These are phyloP conservation scores for Zygaena filipendulae DNA, from an alignment of 2,888 invertebrate genomes.

Conservation along the genomic window DNA sequence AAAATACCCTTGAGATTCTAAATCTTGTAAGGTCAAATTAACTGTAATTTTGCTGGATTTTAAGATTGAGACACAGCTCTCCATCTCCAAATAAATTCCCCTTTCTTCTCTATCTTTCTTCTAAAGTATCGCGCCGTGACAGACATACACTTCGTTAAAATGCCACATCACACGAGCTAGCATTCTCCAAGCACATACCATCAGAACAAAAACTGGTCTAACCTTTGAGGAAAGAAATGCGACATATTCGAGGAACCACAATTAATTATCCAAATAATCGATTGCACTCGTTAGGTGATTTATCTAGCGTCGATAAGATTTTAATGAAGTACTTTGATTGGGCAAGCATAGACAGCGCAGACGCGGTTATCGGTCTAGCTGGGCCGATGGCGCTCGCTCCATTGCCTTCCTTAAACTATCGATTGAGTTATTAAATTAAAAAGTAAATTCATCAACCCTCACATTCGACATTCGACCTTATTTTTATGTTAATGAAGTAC, in stretches of 20 bases:
- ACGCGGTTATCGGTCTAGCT: constrained; percentile 51
- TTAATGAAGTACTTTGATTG: constrained; percentile 70
- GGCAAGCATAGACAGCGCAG: constrained; percentile 52
- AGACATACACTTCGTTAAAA: no score
- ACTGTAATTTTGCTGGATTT: no score
- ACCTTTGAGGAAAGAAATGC: constrained; percentile 48
- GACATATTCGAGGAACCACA: constrained; percentile 55
- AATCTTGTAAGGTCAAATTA: no score
- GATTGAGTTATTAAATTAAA: constrained; percentile 67
- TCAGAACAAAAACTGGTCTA: no score
- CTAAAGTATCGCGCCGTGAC: no score
- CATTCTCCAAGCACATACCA: no score
- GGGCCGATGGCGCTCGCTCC: constrained; percentile 50
- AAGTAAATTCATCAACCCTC: constrained; percentile 29
- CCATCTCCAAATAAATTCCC: no score
- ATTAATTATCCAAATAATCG: constrained; percentile 68
- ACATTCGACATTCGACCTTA: constrained; percentile 32
- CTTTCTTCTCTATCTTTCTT: no score
- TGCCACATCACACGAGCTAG: no score
- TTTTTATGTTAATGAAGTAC: constrained; percentile 17
- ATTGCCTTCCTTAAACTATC: constrained; percentile 57
- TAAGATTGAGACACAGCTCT: no score
- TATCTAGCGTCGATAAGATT: constrained; percentile 67
- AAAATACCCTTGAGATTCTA: no score
- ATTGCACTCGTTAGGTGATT: constrained; percentile 65